These are phyloP conservation scores for Lacanobia oleracea DNA, from an alignment of 2,888 invertebrate genomes.

Conservation along the genomic window DNA sequence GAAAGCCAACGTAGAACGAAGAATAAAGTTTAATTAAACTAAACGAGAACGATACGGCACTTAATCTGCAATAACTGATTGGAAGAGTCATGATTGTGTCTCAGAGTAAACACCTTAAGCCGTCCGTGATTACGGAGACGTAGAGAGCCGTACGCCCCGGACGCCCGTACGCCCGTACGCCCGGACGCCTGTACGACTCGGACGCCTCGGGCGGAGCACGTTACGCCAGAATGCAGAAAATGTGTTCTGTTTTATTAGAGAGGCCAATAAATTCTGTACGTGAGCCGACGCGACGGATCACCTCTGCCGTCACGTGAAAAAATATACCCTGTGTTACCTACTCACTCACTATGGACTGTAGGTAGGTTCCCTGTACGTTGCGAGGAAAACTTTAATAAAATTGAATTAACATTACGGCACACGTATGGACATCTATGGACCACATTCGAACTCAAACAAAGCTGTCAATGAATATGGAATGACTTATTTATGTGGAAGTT, in stretches of 20 bases:
- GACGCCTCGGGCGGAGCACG: constrained; percentile 61
- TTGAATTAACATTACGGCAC: neutral
- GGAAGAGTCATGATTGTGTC: constrained; percentile 65
- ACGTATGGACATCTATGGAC: neutral
- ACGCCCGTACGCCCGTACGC: constrained; percentile 1
- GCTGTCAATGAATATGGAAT: neutral
- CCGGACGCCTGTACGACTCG: constrained; percentile 6
- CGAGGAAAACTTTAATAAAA: neutral
- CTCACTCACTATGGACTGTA: constrained; percentile 1
- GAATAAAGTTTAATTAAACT: constrained; percentile 46
- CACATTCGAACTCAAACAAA: neutral
- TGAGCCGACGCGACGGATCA: constrained; percentile 79
- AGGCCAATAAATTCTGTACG: constrained; percentile 86
- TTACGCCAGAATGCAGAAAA: constrained; percentile 82
- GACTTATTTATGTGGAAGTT: neutral
- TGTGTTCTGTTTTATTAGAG: constrained; percentile 87
- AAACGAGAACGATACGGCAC: constrained; percentile 38
- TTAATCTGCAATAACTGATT: constrained; percentile 61
- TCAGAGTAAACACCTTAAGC: constrained; percentile 70
- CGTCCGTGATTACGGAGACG: constrained; percentile 69
- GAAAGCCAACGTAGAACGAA: constrained; percentile 1
- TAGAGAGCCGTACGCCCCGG: constrained; percentile 28
- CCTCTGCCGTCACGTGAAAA: constrained; percentile 72
- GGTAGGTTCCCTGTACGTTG: constrained; percentile 4
- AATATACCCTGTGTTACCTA: constrained; percentile 67